Evolutionary conservation across 2,797 vertebrate genomes (phyloP), one percentile per base, ranked within the genome.

Genomic region (Phataginus tetradactyla): DNA sequence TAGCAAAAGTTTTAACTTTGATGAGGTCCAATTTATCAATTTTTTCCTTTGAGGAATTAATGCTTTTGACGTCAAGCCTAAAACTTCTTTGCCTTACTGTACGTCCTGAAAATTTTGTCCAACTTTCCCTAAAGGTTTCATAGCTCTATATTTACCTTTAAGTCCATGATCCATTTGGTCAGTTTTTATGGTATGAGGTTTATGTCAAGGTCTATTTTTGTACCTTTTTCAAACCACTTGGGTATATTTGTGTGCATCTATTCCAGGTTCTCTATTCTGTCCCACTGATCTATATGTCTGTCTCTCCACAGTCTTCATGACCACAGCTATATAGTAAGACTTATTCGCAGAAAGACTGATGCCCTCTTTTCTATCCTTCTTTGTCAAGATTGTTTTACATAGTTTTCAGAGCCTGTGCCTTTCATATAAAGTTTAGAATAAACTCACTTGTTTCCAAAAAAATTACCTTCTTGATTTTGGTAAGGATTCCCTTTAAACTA

Each of bases 361-460:
- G 12, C 15, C 3, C 2, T 8, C 23, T 4, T 29, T 49, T 37
- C 71, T 29, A 61, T 61, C 74, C 34, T 66, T 80, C 13, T 53
- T 71, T 61, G 29, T 83, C 57, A 90, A 45, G 10, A 39, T 72
- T n/a, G 0, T 63, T 55, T 86, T 29, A 53, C 34, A 32, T 61
- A 14, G 53, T 71, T 57, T 34, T 81, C 32, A 63, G 57, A 17
- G 14, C n/a, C 68, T 63, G 39, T 7, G 18, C n/a, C 15, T 78
- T 83, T 39, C 45, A 23, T 11, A 21, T 79, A 18, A 20, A 63
- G 79, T 87, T 68, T 79, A 34, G 20, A 87, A 85, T 75, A 86
- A 83, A 6, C 39, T 27, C 42, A 4, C 59, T 39, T 53, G 49
- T 81, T 96, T 92, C 68, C 78, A 72, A 29, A 39, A 83, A 86